phyloP scores from a whole-genome alignment of 2,113 vertebrate species.

The Colius striatus region DNA sequence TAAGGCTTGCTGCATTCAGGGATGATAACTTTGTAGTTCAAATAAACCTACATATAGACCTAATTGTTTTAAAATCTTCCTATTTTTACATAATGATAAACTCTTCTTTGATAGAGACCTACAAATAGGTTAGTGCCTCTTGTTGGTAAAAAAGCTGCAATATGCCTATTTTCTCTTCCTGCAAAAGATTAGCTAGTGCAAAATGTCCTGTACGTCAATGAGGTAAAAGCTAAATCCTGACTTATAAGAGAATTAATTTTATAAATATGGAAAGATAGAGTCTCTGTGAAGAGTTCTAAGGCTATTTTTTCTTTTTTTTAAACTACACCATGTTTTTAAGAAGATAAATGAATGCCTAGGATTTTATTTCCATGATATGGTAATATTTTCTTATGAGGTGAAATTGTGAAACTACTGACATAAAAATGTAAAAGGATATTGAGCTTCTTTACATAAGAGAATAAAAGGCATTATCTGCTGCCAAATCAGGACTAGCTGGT shows the following conservation, averaged over 20 bases:
- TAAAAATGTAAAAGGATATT: background rate
- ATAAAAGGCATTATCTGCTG: background rate
- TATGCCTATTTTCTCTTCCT: background rate
- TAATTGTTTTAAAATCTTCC: background rate
- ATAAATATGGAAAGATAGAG: background rate
- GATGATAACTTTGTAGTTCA: background rate
- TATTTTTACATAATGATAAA: background rate
- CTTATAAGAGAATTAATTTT: background rate
- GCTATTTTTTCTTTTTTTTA: background rate
- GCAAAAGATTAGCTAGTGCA: background rate
- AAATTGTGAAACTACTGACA: background rate
- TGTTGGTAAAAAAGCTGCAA: background rate
- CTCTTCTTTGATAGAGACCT: background rate
- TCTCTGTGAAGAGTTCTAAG: background rate
- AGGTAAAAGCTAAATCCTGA: background rate
- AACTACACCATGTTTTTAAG: background rate
- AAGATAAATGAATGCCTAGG: background rate
- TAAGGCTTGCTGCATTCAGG: background rate
- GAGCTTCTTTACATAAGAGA: background rate
- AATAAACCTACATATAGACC: background rate
- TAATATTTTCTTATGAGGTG: background rate
- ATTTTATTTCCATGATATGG: background rate
- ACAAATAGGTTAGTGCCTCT: background rate
- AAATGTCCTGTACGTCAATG: background rate
- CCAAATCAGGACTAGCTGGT: background rate